These are phyloP conservation scores for Notothenia coriiceps DNA, from an alignment of 2,113 vertebrate species.

Conservation along the genomic window DNA sequence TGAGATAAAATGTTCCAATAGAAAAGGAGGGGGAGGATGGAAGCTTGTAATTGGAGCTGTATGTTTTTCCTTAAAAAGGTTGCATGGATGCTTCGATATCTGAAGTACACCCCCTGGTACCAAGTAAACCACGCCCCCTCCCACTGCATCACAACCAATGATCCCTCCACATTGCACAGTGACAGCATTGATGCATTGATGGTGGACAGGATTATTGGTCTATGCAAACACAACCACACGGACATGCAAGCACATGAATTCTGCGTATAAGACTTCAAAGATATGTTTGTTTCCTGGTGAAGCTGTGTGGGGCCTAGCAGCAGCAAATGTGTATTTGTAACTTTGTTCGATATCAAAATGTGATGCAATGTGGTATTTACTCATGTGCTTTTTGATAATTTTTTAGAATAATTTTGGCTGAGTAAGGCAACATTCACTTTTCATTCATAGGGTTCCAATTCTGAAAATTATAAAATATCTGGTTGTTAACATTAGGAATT, in stretches of 20 bases:
- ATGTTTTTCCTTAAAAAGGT: conserved; percentile 72
- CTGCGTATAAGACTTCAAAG: conserved; percentile 21
- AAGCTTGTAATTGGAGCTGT: conserved; percentile 58
- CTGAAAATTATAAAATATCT: too few relatives aligned
- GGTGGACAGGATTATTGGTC: conserved; percentile 5
- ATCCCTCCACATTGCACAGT: conserved; percentile 38
- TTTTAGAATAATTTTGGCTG: too few relatives aligned
- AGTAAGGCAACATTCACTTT: too few relatives aligned
- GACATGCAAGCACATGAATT: not conserved
- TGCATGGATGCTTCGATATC: conserved; percentile 29
- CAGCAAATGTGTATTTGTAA: not conserved
- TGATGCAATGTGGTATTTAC: too few relatives aligned
- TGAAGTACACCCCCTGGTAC: conserved; percentile 12
- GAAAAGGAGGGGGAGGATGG: conserved; percentile 22
- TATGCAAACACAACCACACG: not conserved
- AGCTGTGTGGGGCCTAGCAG: conserved; percentile 9
- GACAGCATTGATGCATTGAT: conserved; percentile 43
- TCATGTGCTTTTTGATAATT: too few relatives aligned
- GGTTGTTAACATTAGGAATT: too few relatives aligned
- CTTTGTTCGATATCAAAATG: too few relatives aligned
- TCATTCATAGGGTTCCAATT: too few relatives aligned
- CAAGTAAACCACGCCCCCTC: conserved; percentile 27
- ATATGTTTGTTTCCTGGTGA: conserved; percentile 20
- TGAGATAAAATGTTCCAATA: conserved; percentile 29
- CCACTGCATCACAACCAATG: conserved; percentile 3